These are phyloP conservation scores for Linnaemya vulpina DNA, from an alignment of 2,888 invertebrate genomes.

Conservation along the genomic window DNA sequence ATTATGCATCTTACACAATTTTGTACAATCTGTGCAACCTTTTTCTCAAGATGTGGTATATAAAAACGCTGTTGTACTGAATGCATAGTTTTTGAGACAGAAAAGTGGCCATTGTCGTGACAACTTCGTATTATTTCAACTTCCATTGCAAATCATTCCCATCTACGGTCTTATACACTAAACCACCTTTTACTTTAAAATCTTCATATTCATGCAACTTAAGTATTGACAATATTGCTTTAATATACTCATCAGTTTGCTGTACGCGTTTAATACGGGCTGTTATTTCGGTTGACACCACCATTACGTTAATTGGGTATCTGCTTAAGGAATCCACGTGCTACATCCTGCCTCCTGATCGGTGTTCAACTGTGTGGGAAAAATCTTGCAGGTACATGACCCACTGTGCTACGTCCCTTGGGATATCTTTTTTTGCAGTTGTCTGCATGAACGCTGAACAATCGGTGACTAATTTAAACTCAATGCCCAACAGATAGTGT, in stretches of 20 bases:
- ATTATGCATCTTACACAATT: constrained; percentile 26
- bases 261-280: constrained; percentile 45
- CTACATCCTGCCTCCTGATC: constrained; percentile 47
- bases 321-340: constrained; percentile 60
- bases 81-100: constrained; percentile 42
- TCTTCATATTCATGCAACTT: constrained; percentile 29
- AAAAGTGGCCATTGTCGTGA: constrained; percentile 65
- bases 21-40: constrained; percentile 8
- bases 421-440: constrained; percentile 67
- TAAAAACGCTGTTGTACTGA: constrained; percentile 50
- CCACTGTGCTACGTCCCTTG: constrained; percentile 73
- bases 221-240: constrained; percentile 35
- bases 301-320: constrained; percentile 44
- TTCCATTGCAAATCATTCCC: constrained; percentile 55
- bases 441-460: constrained; percentile 60
- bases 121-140: constrained; percentile 63
- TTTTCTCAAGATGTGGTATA: constrained; percentile 58
- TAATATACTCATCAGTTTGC: constrained; percentile 44
- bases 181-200: constrained; percentile 49
- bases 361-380: constrained; percentile 58
- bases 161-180: constrained; percentile 58
- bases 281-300: constrained; percentile 34
- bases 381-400: constrained; percentile 73
- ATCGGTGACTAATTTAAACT: constrained; percentile 58
- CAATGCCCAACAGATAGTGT: constrained; percentile 44